Evolutionary conservation across 2,888 invertebrate species (phyloP).

Genomic region (Linnaemya tessellans): DNA sequence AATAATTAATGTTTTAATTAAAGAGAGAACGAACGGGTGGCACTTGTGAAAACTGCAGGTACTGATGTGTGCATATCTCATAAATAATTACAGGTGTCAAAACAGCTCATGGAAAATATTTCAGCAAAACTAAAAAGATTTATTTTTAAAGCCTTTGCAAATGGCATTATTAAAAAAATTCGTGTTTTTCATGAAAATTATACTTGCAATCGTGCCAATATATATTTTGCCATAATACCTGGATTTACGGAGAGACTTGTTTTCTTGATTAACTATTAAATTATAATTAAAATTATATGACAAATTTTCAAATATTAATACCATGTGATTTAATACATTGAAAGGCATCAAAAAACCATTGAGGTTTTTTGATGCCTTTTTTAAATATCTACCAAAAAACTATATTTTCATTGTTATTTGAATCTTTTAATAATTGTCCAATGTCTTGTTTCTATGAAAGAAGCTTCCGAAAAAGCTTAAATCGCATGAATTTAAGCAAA

Average conservation of each 20-base stretch:
- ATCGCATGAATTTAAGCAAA: too few relatives aligned
- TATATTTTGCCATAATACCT: neutral
- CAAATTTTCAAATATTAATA: neutral
- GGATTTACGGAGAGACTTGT: neutral
- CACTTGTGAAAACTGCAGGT: slow-evolving; percentile 2
- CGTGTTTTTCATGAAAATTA: slow-evolving; percentile 1
- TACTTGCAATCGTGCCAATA: slow-evolving; percentile 20
- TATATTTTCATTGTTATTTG: too few relatives aligned
- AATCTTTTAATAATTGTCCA: too few relatives aligned
- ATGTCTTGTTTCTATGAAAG: too few relatives aligned
- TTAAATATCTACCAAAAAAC: too few relatives aligned
- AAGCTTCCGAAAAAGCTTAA: too few relatives aligned
- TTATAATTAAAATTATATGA: slow-evolving; percentile 41
- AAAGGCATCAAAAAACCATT: too few relatives aligned
- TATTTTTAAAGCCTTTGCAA: slow-evolving; percentile 34
- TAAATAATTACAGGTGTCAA: slow-evolving; percentile 67
- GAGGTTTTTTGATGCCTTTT: too few relatives aligned
- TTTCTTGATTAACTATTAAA: slow-evolving; percentile 11
- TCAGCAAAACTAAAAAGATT: slow-evolving; percentile 26
- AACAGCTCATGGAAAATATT: slow-evolving; percentile 58
- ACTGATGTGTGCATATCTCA: neutral
- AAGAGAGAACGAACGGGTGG: slow-evolving; percentile 1
- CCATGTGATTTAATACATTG: too few relatives aligned
- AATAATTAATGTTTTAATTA: slow-evolving; percentile 67
- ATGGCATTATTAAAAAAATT: slow-evolving; percentile 12